These are phyloP conservation scores for Mormyrus iriodes DNA, from an alignment of 2,113 vertebrate genomes.

Conservation along the genomic window DNA sequence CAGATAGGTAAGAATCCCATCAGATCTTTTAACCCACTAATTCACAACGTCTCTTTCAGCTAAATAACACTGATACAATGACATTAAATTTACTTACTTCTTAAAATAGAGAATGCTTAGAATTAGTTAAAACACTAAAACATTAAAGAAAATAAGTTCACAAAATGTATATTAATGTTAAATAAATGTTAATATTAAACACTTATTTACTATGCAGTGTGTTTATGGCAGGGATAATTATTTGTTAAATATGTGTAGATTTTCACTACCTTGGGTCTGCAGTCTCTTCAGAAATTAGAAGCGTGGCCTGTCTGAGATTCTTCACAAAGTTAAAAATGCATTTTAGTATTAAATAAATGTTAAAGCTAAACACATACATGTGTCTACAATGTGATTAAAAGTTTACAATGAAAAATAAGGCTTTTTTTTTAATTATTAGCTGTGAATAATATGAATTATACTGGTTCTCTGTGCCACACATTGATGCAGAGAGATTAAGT, in stretches of 20 bases:
- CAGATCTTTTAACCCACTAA: neutral
- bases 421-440: neutral
- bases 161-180: neutral
- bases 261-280: neutral
- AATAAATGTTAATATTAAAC: neutral
- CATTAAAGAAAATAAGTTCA: no score
- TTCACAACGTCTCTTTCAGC: neutral
- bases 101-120: neutral
- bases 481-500: neutral
- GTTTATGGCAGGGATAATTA: neutral
- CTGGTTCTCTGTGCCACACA: neutral
- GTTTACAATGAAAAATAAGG: neutral
- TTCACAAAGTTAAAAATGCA: neutral
- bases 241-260: neutral
- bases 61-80: neutral
- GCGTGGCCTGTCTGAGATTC: neutral
- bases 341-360: neutral
- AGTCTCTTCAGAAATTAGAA: neutral
- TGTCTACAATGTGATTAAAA: neutral
- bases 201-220: neutral
- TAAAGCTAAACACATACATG: neutral
- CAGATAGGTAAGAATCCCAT: neutral
- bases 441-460: neutral
- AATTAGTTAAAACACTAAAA: neutral
- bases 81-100: neutral